Conservation (phyloP, 2,888 invertebrate species). For the Drosophila leonis region DNA sequence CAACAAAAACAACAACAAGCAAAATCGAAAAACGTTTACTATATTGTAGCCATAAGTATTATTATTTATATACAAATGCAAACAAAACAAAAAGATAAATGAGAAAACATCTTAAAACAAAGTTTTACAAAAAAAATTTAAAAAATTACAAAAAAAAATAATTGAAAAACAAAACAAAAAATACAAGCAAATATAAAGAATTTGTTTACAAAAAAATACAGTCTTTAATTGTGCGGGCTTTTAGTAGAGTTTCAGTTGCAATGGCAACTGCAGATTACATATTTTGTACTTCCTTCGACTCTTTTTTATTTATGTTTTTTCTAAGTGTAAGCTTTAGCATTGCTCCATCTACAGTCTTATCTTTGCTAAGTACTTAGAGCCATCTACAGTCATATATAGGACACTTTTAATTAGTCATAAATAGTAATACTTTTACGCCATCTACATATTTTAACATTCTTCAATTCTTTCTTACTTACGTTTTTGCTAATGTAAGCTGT, state of each 20-base stretch:
- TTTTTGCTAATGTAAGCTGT: no score
- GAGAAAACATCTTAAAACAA: slow-evolving; percentile 80
- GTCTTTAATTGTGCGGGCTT: neutral
- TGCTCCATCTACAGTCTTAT: neutral
- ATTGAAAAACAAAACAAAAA: slow-evolving; percentile 58
- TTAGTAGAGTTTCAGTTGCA: neutral
- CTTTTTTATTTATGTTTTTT: neutral
- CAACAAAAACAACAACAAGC: slow-evolving; percentile 32
- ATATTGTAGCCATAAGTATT: slow-evolving; percentile 82
- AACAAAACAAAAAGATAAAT: slow-evolving; percentile 60
- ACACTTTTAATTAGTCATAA: no score
- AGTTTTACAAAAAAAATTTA: slow-evolving; percentile 77
- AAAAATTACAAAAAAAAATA: slow-evolving; percentile 56
- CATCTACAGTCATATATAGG: neutral
- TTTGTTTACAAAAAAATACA: slow-evolving; percentile 78
- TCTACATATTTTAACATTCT: no score
- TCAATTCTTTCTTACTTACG: no score
- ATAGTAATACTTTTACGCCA: no score
- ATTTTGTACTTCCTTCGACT: no score
- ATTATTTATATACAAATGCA: slow-evolving; percentile 83
- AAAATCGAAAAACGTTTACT: slow-evolving; percentile 78
- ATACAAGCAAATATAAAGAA: slow-evolving; percentile 75
- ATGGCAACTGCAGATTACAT: no score
- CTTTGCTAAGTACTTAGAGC: neutral
- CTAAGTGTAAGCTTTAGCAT: neutral